Percentiles rank a stretch among this genome's conserved stretches.
These are phyloP conservation scores for Caenorhabditis sulstoni DNA, from an alignment of 2,888 invertebrate genomes.

Conservation along the genomic window DNA sequence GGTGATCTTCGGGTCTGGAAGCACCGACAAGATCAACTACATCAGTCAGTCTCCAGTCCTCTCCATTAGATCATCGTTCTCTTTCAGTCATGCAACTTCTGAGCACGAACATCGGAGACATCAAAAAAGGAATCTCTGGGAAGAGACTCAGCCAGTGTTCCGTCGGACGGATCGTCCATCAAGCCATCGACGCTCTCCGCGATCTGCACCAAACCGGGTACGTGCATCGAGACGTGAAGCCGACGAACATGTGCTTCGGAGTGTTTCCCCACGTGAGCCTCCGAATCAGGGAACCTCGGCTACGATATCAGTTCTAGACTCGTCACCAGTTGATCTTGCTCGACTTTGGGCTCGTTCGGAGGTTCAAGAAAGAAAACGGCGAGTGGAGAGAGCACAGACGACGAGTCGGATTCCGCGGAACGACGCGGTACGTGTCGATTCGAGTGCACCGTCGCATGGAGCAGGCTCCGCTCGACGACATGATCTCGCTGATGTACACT, in stretches of 20 bases:
- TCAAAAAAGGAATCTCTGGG: conserved; percentile 67
- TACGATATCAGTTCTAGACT: conserved; percentile 30
- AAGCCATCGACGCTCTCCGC: conserved; percentile 71
- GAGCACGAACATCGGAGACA: conserved; percentile 73
- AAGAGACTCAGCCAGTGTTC: conserved; percentile 62
- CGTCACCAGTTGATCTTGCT: conserved; percentile 67
- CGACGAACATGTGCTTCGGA: conserved; percentile 76
- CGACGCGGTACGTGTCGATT: conserved; percentile 72
- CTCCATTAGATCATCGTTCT: neutral
- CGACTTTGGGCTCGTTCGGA: conserved; percentile 72
- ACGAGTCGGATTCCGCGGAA: conserved; percentile 71
- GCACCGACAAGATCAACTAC: conserved; percentile 52
- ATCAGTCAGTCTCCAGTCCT: conserved; percentile 29
- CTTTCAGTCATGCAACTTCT: conserved; percentile 73
- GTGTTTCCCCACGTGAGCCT: conserved; percentile 56
- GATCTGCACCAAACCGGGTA: conserved; percentile 73
- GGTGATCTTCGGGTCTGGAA: conserved; percentile 68
- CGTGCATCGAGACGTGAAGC: conserved; percentile 71
- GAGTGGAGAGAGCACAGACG: conserved; percentile 57
- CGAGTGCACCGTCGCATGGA: conserved; percentile 65
- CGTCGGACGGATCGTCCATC: conserved; percentile 44
- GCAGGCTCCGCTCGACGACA: conserved; percentile 66
- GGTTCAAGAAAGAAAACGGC: conserved; percentile 63
- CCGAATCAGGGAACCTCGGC: neutral
- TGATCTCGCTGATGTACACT: conserved; percentile 64